A percentile compares a stretch with the other conserved stretches of the same genome.
phyloP scores from a whole-genome alignment of 2,888 invertebrate species.

The Mythimna impura region DNA sequence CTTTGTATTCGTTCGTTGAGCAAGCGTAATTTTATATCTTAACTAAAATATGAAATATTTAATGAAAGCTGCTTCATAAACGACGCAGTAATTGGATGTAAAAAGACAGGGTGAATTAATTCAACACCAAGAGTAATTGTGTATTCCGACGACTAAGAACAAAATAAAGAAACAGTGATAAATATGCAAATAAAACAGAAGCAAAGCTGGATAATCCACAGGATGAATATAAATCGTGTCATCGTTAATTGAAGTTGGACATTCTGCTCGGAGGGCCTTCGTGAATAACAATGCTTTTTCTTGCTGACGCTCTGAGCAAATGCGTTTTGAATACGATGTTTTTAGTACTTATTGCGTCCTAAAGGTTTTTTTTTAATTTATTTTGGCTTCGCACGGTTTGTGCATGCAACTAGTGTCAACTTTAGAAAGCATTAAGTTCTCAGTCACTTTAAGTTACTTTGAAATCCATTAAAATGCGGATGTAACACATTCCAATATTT shows the following conservation, averaged over 20 bases:
- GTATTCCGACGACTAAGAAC: slow-evolving; percentile 67
- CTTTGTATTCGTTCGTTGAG: slow-evolving; percentile 18
- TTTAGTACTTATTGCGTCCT: slow-evolving; percentile 12
- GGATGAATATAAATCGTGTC: slow-evolving; percentile 81
- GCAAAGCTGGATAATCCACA: slow-evolving; percentile 74
- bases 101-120: slow-evolving; percentile 64
- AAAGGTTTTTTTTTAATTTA: not conserved
- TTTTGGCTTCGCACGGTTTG: no score
- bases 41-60: slow-evolving; percentile 61
- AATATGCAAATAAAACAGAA: slow-evolving; percentile 76
- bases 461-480: no score
- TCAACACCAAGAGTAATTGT: slow-evolving; percentile 67
- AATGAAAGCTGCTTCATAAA: slow-evolving; percentile 49
- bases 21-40: slow-evolving; percentile 42
- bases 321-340: slow-evolving; percentile 51
- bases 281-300: slow-evolving; percentile 72
- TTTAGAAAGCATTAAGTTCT: no score
- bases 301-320: slow-evolving; percentile 54
- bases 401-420: no score
- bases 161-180: slow-evolving; percentile 74
- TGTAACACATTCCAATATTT: no score
- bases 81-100: slow-evolving; percentile 62
- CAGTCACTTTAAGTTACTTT: no score
- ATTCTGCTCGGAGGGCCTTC: slow-evolving; percentile 69
- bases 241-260: slow-evolving; percentile 79